phyloP scores from a whole-genome alignment of 53 echinoderm and acorn worm genomes.

The Astropecten irregularis region DNA sequence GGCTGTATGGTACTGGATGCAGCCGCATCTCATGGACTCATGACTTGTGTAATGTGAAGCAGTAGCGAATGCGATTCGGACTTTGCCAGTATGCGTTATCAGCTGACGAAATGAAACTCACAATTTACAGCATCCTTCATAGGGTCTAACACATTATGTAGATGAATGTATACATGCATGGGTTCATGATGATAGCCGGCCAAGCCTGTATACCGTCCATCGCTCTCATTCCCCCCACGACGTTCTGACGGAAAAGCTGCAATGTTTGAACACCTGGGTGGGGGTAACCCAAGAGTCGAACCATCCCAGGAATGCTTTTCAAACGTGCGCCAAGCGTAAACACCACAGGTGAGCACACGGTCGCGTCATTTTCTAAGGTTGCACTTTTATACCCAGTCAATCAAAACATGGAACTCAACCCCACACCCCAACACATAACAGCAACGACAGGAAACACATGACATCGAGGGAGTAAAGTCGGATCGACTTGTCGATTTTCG shows the following conservation, averaged over 20 bases:
- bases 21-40: too few species aligned
- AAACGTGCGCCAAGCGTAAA: conserved; percentile 8
- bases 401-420: background rate
- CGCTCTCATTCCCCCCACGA: background rate
- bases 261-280: background rate
- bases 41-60: too few species aligned
- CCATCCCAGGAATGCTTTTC: conserved; percentile 26
- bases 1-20: too few species aligned
- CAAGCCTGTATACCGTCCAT: background rate
- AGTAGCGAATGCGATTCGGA: too few species aligned
- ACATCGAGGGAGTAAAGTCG: background rate
- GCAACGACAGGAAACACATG: too few species aligned
- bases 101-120: too few species aligned
- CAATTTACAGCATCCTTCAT: too few species aligned
- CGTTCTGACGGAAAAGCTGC: background rate
- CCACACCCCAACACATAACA: too few species aligned
- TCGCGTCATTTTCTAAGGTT: background rate
- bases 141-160: background rate
- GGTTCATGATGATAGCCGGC: background rate
- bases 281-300: conserved; percentile 8
- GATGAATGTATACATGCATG: background rate
- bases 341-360: background rate
- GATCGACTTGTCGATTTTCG: background rate
- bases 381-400: background rate
- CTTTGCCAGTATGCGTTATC: too few species aligned